Base-by-base conservation (phyloP, 2,888 invertebrate genomes). In the Pristionchus japonicus region DNA sequence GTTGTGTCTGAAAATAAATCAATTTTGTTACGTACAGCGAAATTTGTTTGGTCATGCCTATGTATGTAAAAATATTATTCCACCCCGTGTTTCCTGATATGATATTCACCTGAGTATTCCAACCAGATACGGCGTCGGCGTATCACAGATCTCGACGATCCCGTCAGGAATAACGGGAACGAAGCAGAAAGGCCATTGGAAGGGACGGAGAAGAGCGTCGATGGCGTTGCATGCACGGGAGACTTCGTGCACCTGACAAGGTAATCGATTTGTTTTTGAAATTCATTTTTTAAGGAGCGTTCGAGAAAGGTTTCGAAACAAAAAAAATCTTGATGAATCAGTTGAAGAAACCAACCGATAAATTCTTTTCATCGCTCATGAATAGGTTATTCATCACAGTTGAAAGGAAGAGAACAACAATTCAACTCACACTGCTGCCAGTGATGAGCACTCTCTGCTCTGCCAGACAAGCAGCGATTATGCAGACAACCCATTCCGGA, bases 111-210 rank as follows among this genome's bases (percentile, higher is more conserved):
- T 83, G n/a, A 89, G 52, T 17, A 90, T 88, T 1, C 90, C 90
- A 85, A 90, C 87, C 23, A 90, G 67, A 77, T 89, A 90, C 17
- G 90, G 89, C 11, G 92, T 91, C 17, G 93, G 93, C 61, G 91
- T 92, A 88, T 91, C 90, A 77, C 90, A 90, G 9, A 92, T 88
- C n/a, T 92, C 92, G 47, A 89, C 67, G 64, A 92, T 90, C 11
- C 91, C 90, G 80, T 93, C 93, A 11, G 93, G 93, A 15, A 93
- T 88, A n/a, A 91, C 88, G 15, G 93, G 92, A 37, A 93, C 89
- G 80, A 93, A 89, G 13, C 91, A 90, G 89, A 93, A 91, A 1
- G 93, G 93, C 93, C 93, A 93, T 82, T 90, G 89, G 43, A 93
- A 52, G 1, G 93, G 93, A 23, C 89, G 88, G 31, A 93, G 80